Evolutionary conservation across 2,797 vertebrate genomes (phyloP).

Genomic region (Rhinichthys osculus): DNA sequence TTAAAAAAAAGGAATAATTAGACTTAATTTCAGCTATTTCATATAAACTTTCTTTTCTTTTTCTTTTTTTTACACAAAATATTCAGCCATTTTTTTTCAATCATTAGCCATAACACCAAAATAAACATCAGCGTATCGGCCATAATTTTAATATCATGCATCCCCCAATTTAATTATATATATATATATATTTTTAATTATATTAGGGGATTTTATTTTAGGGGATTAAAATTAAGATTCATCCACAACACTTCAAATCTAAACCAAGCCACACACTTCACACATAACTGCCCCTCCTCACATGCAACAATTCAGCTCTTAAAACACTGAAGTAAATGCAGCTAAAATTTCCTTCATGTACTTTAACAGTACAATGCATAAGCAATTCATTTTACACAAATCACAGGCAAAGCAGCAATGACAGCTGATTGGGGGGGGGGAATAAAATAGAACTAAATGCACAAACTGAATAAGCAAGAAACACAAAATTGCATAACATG

Average conservation of each 20-base stretch:
- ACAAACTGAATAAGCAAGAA: not conserved
- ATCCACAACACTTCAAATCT: not conserved
- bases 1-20: not conserved
- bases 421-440: not conserved
- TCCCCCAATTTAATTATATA: not conserved
- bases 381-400: not conserved
- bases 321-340: not conserved
- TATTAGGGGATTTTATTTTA: not conserved
- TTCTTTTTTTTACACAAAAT: not conserved
- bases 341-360: not conserved
- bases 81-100: too few species aligned
- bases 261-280: slow-evolving; percentile 36
- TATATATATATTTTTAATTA: too few species aligned
- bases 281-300: slow-evolving; percentile 25
- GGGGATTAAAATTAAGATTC: not conserved
- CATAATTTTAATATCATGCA: not conserved
- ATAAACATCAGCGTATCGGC: not conserved
- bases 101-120: not conserved
- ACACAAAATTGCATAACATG: not conserved
- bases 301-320: slow-evolving; percentile 49
- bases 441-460: not conserved
- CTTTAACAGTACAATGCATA: not conserved
- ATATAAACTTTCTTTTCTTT: not conserved
- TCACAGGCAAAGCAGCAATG: slow-evolving; percentile 43
- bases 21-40: not conserved